Evolutionary conservation across 2,797 vertebrate genomes (phyloP), one percentile per base, ranked within the genome.

Genomic region (Parauchenoglanis punctatus): DNA sequence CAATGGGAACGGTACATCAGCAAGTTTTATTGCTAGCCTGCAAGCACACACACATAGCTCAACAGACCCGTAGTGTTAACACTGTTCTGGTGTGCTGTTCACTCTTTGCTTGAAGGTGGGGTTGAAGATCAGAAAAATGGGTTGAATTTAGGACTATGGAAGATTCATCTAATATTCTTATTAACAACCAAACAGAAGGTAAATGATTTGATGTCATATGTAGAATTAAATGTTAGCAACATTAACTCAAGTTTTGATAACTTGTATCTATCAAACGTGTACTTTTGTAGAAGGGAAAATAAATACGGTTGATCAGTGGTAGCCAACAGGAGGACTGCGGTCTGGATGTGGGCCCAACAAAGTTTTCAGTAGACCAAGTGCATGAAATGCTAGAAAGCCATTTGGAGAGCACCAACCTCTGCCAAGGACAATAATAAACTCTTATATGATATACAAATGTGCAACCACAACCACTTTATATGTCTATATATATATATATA

Each of bases 51-150:
- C 31, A 15, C 28, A 70, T 15, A 35, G 63, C 54, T 85, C 88
- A 90, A 89, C 76, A 67, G 56, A 87, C 17, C 70, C 23, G 23
- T 87, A 80, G 68, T 87, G 87, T 87, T 73, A 91, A 86, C 77
- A 88, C 73, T 70, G 58, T 87, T 59, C 25, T 73, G n/a, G n/a
- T 44, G 58, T 35, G 40, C 77, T 83, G 56, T 49, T 81, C 54
- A 28, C 67, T 63, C 59, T 75, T 86, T 25, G 44, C 80, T 54
- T 40, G 12, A 81, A 46, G 44, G 58, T 49, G 23, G 68, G 61
- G 4, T 15, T 75, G n/a, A 18, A 23, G 44, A 82, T 18, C 44
- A 20, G 46, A 46, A 67, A 18, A 83, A 67, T 83, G 44, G 7
- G 61, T 20, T 67, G 59, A 46, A 82, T 49, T 46, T 46, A 44